phyloP scores from a whole-genome alignment of 2,888 invertebrate species.

The Tortricodes alternella region DNA sequence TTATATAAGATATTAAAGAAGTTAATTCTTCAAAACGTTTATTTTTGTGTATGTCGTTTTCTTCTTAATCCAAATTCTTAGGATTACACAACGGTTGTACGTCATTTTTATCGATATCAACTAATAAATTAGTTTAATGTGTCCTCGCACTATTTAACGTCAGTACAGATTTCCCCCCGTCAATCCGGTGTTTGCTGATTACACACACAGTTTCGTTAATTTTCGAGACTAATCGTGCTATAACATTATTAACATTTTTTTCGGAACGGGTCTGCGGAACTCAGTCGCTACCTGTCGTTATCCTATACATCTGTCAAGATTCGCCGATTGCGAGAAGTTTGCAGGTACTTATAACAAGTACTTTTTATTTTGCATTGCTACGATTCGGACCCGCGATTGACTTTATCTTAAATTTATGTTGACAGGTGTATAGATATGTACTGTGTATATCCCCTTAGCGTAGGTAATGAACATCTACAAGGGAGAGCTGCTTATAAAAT shows the following conservation, averaged over 20 bases:
- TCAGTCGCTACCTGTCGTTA: slow-evolving; percentile 9
- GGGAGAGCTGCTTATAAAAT: slow-evolving; percentile 10
- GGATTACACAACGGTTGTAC: too few species aligned
- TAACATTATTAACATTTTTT: background rate
- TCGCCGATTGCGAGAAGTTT: background rate
- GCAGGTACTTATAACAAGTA: slow-evolving; percentile 2
- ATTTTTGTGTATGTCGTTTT: too few species aligned
- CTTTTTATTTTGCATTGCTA: background rate
- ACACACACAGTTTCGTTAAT: too few species aligned
- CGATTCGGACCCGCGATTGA: slow-evolving; percentile 23
- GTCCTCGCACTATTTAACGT: too few species aligned
- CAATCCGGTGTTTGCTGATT: too few species aligned
- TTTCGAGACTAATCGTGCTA: slow-evolving; percentile 29
- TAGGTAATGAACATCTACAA: slow-evolving; percentile 3
- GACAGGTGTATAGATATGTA: slow-evolving; percentile 30
- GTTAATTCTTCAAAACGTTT: too few species aligned
- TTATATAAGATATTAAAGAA: too few species aligned
- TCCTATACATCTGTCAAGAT: slow-evolving; percentile 31
- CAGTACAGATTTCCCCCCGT: too few species aligned
- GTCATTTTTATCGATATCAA: too few species aligned
- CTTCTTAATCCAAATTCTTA: too few species aligned
- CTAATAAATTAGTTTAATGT: too few species aligned
- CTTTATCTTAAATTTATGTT: slow-evolving; percentile 26
- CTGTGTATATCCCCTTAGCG: slow-evolving; percentile 4
- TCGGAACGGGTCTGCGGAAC: slow-evolving; percentile 22